Percentiles rank a stretch among this genome's conserved stretches.
Evolutionary conservation across 1,140 invertebrate species (phyloP).

Genomic region (Saccostrea echinata): DNA sequence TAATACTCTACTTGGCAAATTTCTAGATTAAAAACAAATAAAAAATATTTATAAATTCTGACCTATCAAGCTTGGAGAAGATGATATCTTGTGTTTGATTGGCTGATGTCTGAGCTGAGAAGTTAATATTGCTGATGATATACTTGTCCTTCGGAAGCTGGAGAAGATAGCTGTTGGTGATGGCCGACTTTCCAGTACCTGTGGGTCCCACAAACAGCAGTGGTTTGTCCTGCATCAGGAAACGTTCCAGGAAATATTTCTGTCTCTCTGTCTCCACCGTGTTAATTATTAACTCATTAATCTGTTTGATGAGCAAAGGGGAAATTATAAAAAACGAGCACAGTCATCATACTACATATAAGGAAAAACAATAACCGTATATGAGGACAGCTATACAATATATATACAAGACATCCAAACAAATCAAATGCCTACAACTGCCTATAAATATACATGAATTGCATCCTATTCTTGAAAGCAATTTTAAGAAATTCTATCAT

Average conservation of each 20-base stretch:
- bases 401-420: no score
- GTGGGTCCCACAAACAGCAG: constrained; percentile 79
- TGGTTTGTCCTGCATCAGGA: constrained; percentile 72
- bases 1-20: no score
- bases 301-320: constrained; percentile 60
- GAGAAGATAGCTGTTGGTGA: constrained; percentile 78
- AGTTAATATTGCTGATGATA: constrained; percentile 78
- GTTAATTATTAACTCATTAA: constrained; percentile 78
- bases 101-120: constrained; percentile 79
- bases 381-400: no score
- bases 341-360: no score
- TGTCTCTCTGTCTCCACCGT: constrained; percentile 78
- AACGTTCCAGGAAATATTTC: constrained; percentile 75
- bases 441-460: no score
- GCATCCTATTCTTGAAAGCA: no score
- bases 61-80: constrained; percentile 79
- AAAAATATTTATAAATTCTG: not conserved
- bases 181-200: constrained; percentile 79
- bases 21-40: not conserved
- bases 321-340: not conserved
- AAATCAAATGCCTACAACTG: no score
- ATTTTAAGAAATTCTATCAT: no score
- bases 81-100: constrained; percentile 80
- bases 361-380: no score
- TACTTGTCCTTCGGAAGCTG: constrained; percentile 77